Conservation (phyloP, 2,888 invertebrate genomes). For the Trypoxylon attenuatum region DNA sequence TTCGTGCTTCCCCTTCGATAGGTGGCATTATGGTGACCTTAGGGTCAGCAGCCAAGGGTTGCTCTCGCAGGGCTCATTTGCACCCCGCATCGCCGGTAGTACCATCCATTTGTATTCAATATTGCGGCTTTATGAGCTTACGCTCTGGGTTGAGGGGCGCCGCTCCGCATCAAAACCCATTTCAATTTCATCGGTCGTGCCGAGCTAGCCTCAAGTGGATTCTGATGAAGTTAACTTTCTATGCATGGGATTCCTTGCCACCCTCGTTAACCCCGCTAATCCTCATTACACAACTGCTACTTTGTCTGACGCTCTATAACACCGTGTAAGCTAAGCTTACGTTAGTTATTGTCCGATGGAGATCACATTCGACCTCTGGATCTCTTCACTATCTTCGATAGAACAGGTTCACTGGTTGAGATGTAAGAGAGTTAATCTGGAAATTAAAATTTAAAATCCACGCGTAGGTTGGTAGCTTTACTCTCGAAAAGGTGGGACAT, state of each 20-base stretch:
- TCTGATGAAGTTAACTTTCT: conserved; percentile 71
- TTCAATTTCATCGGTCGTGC: conserved; percentile 68
- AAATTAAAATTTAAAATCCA: too few species aligned
- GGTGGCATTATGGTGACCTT: conserved; percentile 53
- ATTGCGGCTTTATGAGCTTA: conserved; percentile 74
- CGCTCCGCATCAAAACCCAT: conserved; percentile 59
- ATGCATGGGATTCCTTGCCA: conserved; percentile 67
- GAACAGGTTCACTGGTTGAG: too few species aligned
- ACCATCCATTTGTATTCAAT: conserved; percentile 74
- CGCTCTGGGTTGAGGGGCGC: conserved; percentile 49
- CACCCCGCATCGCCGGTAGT: conserved; percentile 61
- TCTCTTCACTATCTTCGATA: too few species aligned
- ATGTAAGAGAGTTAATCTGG: too few species aligned
- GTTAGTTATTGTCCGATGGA: too few species aligned
- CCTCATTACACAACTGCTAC: conserved; percentile 22
- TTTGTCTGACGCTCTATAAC: conserved; percentile 17
- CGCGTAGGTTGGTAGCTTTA: too few species aligned
- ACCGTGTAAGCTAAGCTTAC: conserved; percentile 21
- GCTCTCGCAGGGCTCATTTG: conserved; percentile 66
- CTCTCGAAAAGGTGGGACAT: too few species aligned
- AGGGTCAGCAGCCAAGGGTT: conserved; percentile 52
- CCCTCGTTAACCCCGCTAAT: conserved; percentile 42
- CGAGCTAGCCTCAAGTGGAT: conserved; percentile 67
- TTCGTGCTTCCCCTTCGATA: conserved; percentile 46
- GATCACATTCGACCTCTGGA: too few species aligned